A percentile compares a stretch with the other conserved stretches of the same genome.
Conservation (phyloP, 2,888 invertebrate species). For the Lithodes maja region DNA sequence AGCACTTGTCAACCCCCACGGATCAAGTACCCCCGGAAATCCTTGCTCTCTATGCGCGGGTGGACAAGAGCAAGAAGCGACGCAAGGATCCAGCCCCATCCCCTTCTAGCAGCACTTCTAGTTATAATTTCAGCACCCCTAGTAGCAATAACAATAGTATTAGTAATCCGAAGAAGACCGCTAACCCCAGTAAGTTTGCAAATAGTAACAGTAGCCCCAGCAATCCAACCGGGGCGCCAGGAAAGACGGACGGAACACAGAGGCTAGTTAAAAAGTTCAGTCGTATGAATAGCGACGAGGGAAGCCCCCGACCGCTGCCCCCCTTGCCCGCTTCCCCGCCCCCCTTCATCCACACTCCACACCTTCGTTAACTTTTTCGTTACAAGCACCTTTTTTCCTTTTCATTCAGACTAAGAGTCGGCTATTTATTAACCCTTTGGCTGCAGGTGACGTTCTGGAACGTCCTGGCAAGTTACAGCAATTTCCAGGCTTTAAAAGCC, state of each 20-base stretch:
- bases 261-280: constrained; percentile 52
- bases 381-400: too few relatives aligned
- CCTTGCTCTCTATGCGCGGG: constrained; percentile 72
- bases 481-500: too few relatives aligned
- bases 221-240: background rate
- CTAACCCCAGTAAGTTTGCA: constrained; percentile 1
- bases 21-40: constrained; percentile 71
- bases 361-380: too few relatives aligned
- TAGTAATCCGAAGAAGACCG: constrained; percentile 24
- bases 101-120: constrained; percentile 7
- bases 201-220: background rate
- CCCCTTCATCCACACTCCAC: background rate
- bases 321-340: constrained; percentile 53
- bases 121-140: background rate
- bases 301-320: constrained; percentile 63
- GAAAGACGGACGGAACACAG: constrained; percentile 18
- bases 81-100: constrained; percentile 21
- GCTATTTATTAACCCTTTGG: too few relatives aligned
- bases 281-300: constrained; percentile 47
- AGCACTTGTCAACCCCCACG: constrained; percentile 40
- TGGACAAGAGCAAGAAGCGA: constrained; percentile 72
- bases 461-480: too few relatives aligned
- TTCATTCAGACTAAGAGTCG: too few relatives aligned
- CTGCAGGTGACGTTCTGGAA: too few relatives aligned
- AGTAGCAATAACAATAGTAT: constrained; percentile 26